Base-by-base conservation (phyloP, 2,888 invertebrate genomes). In the Epirrhoe tristata region DNA sequence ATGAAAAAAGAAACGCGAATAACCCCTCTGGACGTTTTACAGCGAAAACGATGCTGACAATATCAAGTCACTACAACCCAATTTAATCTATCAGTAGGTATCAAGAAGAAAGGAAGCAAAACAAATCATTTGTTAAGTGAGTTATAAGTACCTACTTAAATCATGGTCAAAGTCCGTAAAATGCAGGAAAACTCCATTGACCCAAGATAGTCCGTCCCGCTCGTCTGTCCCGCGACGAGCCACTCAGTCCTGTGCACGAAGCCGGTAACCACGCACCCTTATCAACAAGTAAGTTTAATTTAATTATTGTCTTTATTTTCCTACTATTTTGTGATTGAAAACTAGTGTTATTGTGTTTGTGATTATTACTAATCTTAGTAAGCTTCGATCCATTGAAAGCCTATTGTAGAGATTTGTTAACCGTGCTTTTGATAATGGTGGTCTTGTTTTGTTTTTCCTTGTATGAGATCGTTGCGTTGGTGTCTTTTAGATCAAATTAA, bases 261-360 rank as follows among this genome's bases (percentile, higher is more conserved):
- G 69, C 69, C 61, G 64, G 61, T 68, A 71, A 61, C 77, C 74
- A 76, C 78, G 79, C 75, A 76, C 74, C 74, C 74, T 79, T 83
- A 82, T 81, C 66, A 67, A 77, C 73, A 74, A 82, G 82, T 82
- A 70, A 82, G 81, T 83, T 54, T 46, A 39, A 48, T 54, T 63
- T 52, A 59, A 14, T 58, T 24, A 1, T 24, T 24, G 24, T 24
- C 24, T 24, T 24, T 24, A 24, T 24, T 2, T 24, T 1, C n/a
- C n/a, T n/a, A n/a, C n/a, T 24, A 24, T 24, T 66, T 56, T 31
- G 31, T 46, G 6, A 17, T 46, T 31, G 0, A 16, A 57, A 46
- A 6, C 12, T n/a, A 17, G 32, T 16, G 12, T 58, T 14, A 4
- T 24, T 24, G 24, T 24, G 3, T 24, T 24, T 24, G 24, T 24